Percentiles rank a stretch among this genome's conserved stretches.
Evolutionary conservation across 2,113 vertebrate genomes (phyloP).

Genomic region (Oryzias curvinotus): DNA sequence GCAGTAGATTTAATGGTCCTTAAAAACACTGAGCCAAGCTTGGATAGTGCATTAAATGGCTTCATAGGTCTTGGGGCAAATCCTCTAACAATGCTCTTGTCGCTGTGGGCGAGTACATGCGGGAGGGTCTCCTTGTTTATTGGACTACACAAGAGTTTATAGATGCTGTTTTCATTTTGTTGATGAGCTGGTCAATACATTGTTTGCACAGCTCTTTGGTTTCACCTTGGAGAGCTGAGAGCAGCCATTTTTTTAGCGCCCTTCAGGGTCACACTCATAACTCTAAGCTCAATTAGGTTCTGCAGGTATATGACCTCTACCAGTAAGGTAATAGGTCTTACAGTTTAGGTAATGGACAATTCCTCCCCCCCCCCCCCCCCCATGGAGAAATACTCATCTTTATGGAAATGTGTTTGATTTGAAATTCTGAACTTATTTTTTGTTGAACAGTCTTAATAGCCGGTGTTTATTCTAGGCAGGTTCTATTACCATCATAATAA

Average conservation of each 20-base stretch:
- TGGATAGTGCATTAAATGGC: constrained; percentile 25
- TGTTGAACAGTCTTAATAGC: background rate
- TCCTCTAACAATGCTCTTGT: constrained; percentile 34
- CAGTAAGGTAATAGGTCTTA: constrained; percentile 13
- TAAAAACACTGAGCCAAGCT: constrained; percentile 14
- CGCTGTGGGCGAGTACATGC: constrained; percentile 3
- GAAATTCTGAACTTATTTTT: background rate
- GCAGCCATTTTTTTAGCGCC: constrained; percentile 47
- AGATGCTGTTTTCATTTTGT: constrained; percentile 61
- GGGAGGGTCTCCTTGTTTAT: constrained; percentile 48
- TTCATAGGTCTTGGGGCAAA: constrained; percentile 27
- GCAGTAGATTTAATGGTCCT: constrained; percentile 33
- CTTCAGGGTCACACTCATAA: constrained; percentile 49
- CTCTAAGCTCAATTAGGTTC: constrained; percentile 55
- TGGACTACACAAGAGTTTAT: constrained; percentile 59
- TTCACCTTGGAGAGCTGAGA: constrained; percentile 35
- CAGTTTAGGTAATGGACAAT: background rate
- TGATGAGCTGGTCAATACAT: constrained; percentile 63
- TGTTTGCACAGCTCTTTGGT: constrained; percentile 24
- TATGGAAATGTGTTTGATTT: background rate
- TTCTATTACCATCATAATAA: background rate
- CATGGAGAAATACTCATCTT: too few species aligned
- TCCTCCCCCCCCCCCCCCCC: too few species aligned
- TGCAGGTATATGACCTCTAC: constrained; percentile 25
- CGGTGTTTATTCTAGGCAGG: background rate